phyloP scores from a whole-genome alignment of 2,113 vertebrate genomes.

The Columba livia region DNA sequence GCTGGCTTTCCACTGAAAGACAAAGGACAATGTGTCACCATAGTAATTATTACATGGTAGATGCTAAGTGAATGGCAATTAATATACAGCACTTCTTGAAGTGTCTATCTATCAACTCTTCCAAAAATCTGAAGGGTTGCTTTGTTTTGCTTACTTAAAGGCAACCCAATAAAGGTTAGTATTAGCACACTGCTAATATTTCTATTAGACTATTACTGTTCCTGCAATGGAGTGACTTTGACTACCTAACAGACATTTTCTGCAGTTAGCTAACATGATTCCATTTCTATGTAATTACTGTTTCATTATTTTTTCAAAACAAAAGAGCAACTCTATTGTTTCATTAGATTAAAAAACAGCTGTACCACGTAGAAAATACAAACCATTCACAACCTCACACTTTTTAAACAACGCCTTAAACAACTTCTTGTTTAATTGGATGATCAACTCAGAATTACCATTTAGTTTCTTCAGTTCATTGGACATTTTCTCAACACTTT shows the following conservation, averaged over 20 bases:
- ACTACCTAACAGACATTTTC: background rate
- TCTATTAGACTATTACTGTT: background rate
- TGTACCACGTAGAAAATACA: background rate
- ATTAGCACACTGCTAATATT: background rate
- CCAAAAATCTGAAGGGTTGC: background rate
- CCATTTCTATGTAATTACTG: background rate
- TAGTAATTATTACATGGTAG: background rate
- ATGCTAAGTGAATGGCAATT: background rate
- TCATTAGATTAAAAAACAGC: background rate
- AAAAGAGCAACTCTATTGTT: background rate
- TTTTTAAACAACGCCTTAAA: background rate
- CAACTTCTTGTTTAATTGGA: background rate
- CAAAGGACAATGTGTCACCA: background rate
- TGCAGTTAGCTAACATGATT: accelerated
- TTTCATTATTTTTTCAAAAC: background rate
- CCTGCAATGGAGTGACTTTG: background rate
- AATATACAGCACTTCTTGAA: background rate
- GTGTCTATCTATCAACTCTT: background rate
- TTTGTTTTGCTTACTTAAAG: background rate
- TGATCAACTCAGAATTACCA: slow-evolving; percentile 54
- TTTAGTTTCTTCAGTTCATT: slow-evolving; percentile 74
- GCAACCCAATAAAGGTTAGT: background rate
- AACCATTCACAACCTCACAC: background rate
- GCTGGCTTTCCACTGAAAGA: slow-evolving; percentile 80
- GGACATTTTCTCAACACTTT: slow-evolving; percentile 62